Evolutionary conservation across 2,797 vertebrate species (phyloP).

Genomic region (Cynodonichthys magdalenae): DNA sequence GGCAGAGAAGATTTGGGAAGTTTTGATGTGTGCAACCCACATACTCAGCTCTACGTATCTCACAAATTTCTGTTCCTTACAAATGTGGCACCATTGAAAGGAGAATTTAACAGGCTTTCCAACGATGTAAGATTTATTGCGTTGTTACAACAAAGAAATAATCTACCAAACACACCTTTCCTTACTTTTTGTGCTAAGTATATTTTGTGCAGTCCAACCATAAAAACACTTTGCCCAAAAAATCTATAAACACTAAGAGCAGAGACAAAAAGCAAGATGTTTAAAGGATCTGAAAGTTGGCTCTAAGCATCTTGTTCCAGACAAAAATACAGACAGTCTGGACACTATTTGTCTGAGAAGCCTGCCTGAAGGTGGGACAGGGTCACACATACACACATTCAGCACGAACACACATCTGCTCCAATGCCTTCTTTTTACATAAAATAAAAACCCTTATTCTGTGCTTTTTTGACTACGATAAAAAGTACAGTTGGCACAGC

Average conservation of each 20-base stretch:
- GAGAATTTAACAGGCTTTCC: too few species aligned
- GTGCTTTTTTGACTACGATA: conserved; percentile 7
- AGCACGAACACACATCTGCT: conserved; percentile 15
- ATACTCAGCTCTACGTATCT: too few species aligned
- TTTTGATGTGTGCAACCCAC: too few species aligned
- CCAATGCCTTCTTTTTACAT: conserved; percentile 18
- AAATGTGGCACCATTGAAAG: too few species aligned
- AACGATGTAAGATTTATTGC: too few species aligned
- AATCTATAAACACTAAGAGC: neutral
- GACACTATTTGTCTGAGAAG: conserved; percentile 45
- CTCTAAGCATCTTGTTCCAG: conserved; percentile 46
- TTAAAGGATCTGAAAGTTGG: conserved; percentile 20
- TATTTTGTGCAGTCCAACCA: too few species aligned
- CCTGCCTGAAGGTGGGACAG: conserved; percentile 32
- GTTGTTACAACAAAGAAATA: too few species aligned
- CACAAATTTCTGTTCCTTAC: too few species aligned
- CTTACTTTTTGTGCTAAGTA: too few species aligned
- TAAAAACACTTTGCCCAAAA: neutral
- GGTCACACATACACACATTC: conserved; percentile 18
- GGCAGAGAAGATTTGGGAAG: too few species aligned
- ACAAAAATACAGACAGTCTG: conserved; percentile 50
- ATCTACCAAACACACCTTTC: too few species aligned
- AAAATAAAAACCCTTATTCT: neutral
- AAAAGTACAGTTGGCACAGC: too few species aligned
- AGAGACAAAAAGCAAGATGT: neutral